These are phyloP conservation scores for Oxytorus armatus DNA, from an alignment of 2,888 invertebrate genomes.

Conservation along the genomic window DNA sequence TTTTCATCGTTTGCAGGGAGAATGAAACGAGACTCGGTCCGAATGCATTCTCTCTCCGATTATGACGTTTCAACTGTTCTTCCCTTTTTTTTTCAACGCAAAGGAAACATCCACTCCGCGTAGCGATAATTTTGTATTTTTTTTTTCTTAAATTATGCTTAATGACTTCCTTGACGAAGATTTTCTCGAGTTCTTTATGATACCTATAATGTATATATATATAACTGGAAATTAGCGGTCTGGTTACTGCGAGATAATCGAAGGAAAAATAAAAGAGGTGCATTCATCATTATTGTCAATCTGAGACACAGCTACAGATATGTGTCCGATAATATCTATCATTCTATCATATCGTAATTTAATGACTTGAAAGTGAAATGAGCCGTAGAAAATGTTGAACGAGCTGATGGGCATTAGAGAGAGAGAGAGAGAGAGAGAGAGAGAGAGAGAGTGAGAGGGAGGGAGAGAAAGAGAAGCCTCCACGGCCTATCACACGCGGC, in stretches of 20 bases:
- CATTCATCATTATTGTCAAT: constrained; percentile 38
- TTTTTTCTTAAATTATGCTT: constrained; percentile 10
- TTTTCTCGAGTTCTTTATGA: constrained; percentile 31
- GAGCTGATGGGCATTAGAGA: constrained; percentile 28
- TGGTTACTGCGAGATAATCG: constrained; percentile 35
- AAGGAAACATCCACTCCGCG: constrained; percentile 32
- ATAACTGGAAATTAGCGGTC: constrained; percentile 44
- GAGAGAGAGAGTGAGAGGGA: constrained; percentile 2
- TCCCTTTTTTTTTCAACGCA: constrained; percentile 6
- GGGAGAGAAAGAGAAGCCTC: constrained; percentile 14
- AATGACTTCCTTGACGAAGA: constrained; percentile 42
- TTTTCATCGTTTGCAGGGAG: constrained; percentile 21
- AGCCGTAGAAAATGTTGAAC: constrained; percentile 58
- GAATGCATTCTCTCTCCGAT: constrained; percentile 1
- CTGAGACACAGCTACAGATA: constrained; percentile 6
- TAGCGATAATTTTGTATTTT: constrained; percentile 32
- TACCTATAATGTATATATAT: not conserved
- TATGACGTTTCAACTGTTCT: not conserved
- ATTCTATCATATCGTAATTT: constrained; percentile 51
- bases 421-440: constrained; percentile 9
- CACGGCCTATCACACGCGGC: constrained; percentile 25
- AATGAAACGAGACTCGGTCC: constrained; percentile 11
- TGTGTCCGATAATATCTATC: constrained; percentile 34
- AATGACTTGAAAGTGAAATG: constrained; percentile 60
- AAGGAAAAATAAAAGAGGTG: constrained; percentile 36